Percentiles rank a stretch among this genome's conserved stretches.
Conservation (phyloP, 2,888 invertebrate species). For the Pterostichus madidus region DNA sequence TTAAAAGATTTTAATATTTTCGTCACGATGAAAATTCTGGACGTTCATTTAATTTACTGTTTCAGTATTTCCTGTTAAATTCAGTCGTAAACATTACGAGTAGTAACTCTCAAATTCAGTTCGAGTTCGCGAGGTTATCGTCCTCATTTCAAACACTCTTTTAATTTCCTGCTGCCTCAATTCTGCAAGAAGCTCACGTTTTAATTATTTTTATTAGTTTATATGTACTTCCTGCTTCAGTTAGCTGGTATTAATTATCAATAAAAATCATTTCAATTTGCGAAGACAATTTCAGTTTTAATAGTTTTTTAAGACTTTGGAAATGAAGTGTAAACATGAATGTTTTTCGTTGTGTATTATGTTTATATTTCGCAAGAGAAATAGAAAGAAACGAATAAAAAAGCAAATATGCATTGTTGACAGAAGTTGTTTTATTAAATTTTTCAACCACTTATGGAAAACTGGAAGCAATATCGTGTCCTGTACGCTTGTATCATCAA, state of each 20-base stretch:
- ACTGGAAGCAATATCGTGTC: slow-evolving; percentile 1
- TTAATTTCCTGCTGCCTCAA: slow-evolving; percentile 10
- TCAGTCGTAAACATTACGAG: slow-evolving; percentile 7
- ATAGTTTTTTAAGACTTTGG: slow-evolving; percentile 31
- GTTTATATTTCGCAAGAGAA: not conserved
- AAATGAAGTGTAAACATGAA: not conserved
- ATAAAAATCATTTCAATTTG: not conserved
- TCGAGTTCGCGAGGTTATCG: slow-evolving; percentile 9
- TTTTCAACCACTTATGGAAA: slow-evolving; percentile 2
- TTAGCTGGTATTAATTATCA: slow-evolving; percentile 1
- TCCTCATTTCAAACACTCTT: slow-evolving; percentile 16
- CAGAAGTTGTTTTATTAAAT: slow-evolving; percentile 11
- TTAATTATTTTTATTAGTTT: slow-evolving; percentile 48
- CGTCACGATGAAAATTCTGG: not conserved
- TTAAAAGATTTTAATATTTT: not conserved
- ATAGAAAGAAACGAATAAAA: not conserved
- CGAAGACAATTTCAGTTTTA: slow-evolving; percentile 13
- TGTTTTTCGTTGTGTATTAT: not conserved
- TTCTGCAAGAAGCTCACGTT: slow-evolving; percentile 9
- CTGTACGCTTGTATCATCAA: not conserved
- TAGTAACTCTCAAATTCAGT: slow-evolving; percentile 5
- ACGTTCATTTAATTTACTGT: not conserved
- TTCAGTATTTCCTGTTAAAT: slow-evolving; percentile 9
- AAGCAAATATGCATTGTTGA: not conserved
- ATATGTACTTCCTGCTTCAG: not conserved